Percentiles rank a stretch among this genome's conserved stretches.
phyloP scores from a whole-genome alignment of 2,797 vertebrate genomes.

The Oophaga sylvatica region DNA sequence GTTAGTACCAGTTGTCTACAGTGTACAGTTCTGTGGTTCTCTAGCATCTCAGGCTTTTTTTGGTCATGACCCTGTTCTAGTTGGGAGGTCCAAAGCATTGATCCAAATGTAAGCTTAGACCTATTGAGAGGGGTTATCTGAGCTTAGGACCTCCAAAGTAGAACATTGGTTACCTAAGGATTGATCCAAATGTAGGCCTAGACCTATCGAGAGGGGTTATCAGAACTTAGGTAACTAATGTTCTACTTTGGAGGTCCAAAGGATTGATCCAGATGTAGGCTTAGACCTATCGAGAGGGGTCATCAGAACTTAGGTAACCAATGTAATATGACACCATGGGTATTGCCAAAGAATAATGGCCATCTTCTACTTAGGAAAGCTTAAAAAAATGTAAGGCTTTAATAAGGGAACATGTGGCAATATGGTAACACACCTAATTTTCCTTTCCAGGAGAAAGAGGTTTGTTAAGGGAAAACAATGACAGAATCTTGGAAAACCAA shows the following conservation, averaged over 20 bases:
- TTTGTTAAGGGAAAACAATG: slow-evolving; percentile 75
- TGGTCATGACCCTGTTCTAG: neutral
- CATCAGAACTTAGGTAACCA: neutral
- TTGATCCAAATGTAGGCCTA: neutral
- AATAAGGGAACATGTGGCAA: slow-evolving; percentile 64
- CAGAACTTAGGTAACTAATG: neutral
- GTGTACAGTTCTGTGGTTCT: neutral
- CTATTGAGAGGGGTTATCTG: neutral
- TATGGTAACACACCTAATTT: slow-evolving; percentile 75
- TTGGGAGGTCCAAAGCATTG: neutral
- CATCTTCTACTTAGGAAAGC: neutral
- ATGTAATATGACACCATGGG: neutral
- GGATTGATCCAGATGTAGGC: neutral
- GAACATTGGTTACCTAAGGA: neutral
- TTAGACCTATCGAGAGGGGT: neutral
- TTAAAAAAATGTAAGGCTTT: slow-evolving; percentile 63
- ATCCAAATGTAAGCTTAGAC: neutral
- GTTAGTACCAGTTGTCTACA: neutral
- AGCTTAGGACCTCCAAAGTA: neutral
- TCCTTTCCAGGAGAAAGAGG: slow-evolving; percentile 79
- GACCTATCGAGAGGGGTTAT: neutral
- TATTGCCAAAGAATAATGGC: neutral
- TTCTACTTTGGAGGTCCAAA: neutral
- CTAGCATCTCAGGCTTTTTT: neutral
- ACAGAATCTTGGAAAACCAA: slow-evolving; percentile 73